Base-by-base conservation (phyloP, 2,888 invertebrate species). In the Cylindroiulus punctatus region DNA sequence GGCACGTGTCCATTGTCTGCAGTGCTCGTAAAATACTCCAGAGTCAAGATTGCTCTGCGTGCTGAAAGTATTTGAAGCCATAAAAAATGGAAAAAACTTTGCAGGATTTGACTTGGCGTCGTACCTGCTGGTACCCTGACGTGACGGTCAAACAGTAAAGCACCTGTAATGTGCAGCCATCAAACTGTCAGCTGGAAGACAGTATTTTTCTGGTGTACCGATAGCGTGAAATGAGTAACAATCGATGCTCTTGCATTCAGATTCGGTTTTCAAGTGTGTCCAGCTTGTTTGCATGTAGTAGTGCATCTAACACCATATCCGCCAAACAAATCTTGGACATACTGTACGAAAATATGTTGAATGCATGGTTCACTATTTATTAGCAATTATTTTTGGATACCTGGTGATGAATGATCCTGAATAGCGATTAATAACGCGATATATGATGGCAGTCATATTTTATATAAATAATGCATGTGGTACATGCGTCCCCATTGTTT, bases 1-100 rank as follows among this genome's bases (percentile, higher is more conserved):
- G 76, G 76, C 76, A 76, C 76, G 22, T 22, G 76, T 76, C 76
- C 76, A 76, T 76, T 76, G 76, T 76, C 76, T 76, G 76, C 76
- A 76, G 76, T 76, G 76, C 76, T 76, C 76, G 76, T 76, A 76
- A 76, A 76, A 76, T 30, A 76, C 76, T 14, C 76, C 76, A 65
- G 22, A 76, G 76, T 76, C 76, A 76, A 76, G 76, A 76, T 22
- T 76, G 76, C 30, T 8, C 7, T 26, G 76, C 76, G 8, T 76
- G 76, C 2, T 76, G 14, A 76, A 76, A 76, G 76, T 76, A 76
- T 76, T 76, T 76, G 12, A 8, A 4, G 76, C 76, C 12, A 76
- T 76, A 76, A 76, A 76, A 76, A 76, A 30, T 30, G 76, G 14
- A 76, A 76, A 76, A 76, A 76, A 30, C 14, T 30, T 76, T 14